Evolutionary conservation across 2,797 vertebrate genomes (phyloP).

Genomic region (Luscinia luscinia): DNA sequence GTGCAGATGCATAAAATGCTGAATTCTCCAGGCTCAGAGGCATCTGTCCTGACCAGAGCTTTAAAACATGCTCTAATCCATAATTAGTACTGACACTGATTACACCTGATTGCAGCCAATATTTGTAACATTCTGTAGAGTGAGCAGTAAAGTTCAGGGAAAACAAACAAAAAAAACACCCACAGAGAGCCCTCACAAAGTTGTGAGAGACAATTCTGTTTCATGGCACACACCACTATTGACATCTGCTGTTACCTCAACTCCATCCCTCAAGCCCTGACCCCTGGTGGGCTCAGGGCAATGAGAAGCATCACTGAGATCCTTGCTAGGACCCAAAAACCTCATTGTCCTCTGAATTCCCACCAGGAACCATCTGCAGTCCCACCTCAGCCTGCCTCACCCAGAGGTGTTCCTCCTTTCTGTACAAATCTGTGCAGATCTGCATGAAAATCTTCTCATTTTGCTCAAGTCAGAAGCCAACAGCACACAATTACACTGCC

Average conservation of each 20-base stretch:
- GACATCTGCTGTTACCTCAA: background rate
- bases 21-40: background rate
- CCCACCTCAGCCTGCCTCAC: background rate
- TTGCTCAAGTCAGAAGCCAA: background rate
- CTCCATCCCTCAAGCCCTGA: background rate
- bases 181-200: fast-evolving
- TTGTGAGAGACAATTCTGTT: background rate
- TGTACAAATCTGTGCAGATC: background rate
- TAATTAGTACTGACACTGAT: background rate
- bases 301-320: fast-evolving
- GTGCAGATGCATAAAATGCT: background rate
- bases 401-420: fast-evolving
- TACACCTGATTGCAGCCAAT: background rate
- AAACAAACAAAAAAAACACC: background rate
- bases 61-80: background rate
- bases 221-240: background rate
- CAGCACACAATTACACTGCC: background rate
- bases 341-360: background rate
- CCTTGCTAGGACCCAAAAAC: background rate
- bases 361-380: background rate
- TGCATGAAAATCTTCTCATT: background rate
- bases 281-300: background rate
- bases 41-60: background rate
- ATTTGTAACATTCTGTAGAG: background rate
- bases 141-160: fast-evolving